Base-by-base conservation (phyloP, 2,888 invertebrate genomes). In the Dryocosmus kuriphilus region DNA sequence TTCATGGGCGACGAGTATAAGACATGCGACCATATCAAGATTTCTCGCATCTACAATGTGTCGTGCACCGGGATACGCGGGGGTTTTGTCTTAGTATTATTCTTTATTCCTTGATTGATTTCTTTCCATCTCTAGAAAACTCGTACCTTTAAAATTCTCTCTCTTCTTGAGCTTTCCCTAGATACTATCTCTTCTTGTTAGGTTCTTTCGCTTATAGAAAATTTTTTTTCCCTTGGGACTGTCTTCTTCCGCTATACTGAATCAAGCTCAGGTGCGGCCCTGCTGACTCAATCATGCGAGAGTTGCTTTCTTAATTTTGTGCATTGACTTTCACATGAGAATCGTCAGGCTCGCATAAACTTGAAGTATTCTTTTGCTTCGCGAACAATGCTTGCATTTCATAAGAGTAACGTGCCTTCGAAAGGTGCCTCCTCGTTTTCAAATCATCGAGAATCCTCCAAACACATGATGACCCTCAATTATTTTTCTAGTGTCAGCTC, bases 401-500 rank as follows among this genome's bases (percentile, higher is more conserved):
- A 51, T 6, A n/a, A n/a, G n/a, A 2, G 51, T 11, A 22, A 27
- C 11, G 0, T n/a, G 27, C 14, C 24, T 79, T 77, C 46, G 77
- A 79, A n/a, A 22, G 84, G 75, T 11, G 80, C 85, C n/a, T 83
- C 81, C 8, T 83, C 80, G n/a, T n/a, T n/a, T 30, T 88, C 85
- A 5, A n/a, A n/a, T 88, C 89, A n/a, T 90, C 90, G 0, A n/a
- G 90, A 90, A 76, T 91, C 90, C 24, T 88, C 89, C n/a, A n/a
- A 1, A 91, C 89, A n/a, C 84, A 90, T 90, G 77, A 91, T 91
- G n/a, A 91, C 87, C n/a, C 38, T 88, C 90, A 74, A n/a, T n/a
- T n/a, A n/a, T n/a, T 91, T 91, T 75, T 91, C 91, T 74, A n/a
- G 91, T 91, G 75, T 91, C 91, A 76, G n/a, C 91, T 91, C 2